Base-by-base conservation (phyloP, 2,888 invertebrate species). In the Microplitis manilae region DNA sequence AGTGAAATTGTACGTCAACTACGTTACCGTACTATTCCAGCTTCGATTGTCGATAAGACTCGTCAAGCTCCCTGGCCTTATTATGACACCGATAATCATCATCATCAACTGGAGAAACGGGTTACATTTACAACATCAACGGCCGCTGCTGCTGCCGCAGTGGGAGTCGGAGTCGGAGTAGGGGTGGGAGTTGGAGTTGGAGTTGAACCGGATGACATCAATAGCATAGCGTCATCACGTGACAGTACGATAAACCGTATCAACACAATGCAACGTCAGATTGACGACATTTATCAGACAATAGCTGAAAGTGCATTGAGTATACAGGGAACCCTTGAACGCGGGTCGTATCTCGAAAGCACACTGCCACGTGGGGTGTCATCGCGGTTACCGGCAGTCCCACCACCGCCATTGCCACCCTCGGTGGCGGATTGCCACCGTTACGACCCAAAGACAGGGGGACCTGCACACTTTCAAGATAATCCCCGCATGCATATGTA, bases 1-100 rank as follows among this genome's bases (percentile, higher is more conserved):
- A 95, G 94, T 80, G 96, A 96, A 85, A 95, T 96, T 62, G 91
- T 96, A 0, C 94, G 95, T 83, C 96, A 96, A 87, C 94, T 96
- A 91, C 95, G 95, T 87, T 93, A 93, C 76, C 94, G 95, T 83
- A 83, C 85, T 4, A 80, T 84, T 0, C 84, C 86, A 1, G 84
- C 82, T 6, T 81, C 84, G 0, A 81, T 85, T 4, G 82, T 83
- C 6, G 85, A 86, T 13, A 82, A 84, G n/a, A 77, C 81, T 1
- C 80, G 85, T 5, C 80, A 84, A 1, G 82, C 85, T 5, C 81
- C 82, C 5, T 83, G 84, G 79, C 81, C 82, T 4, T 82, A 80
- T 61, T 80, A 80, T 78, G 83, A 83, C 1, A 39, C 69, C 8
- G 79, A 68, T 9, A 81, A 79, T 2, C 39, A 59, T 2, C 8